These are phyloP conservation scores for Austrolebias charrua DNA, from an alignment of 2,797 vertebrate species.

Conservation along the genomic window DNA sequence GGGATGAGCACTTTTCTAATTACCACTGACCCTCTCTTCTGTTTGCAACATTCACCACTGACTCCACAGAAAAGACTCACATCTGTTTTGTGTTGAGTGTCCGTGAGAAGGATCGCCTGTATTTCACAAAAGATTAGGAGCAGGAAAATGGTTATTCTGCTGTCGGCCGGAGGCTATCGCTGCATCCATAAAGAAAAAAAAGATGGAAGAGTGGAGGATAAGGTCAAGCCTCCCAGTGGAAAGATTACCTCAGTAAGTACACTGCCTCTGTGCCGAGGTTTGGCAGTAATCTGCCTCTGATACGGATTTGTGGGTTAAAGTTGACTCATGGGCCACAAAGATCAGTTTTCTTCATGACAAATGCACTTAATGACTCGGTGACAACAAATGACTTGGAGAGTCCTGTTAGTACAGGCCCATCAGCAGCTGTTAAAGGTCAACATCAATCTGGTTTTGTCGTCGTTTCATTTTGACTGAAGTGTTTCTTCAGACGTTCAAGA, in stretches of 20 bases:
- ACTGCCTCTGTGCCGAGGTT: constrained; percentile 35
- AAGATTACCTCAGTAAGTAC: constrained; percentile 48
- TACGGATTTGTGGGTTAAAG: constrained; percentile 51
- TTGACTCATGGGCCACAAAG: constrained; percentile 41
- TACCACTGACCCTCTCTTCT: not conserved
- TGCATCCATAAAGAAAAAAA: constrained; percentile 35
- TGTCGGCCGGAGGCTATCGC: constrained; percentile 20
- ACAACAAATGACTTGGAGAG: constrained; percentile 1
- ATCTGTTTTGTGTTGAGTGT: constrained; percentile 52
- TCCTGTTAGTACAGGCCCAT: not conserved
- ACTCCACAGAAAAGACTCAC: constrained; percentile 11
- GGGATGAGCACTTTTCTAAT: too few relatives aligned
- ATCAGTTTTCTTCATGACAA: constrained; percentile 16
- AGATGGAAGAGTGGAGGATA: constrained; percentile 28
- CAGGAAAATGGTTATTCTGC: constrained; percentile 37
- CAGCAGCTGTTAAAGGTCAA: too few relatives aligned
- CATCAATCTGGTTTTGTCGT: too few relatives aligned
- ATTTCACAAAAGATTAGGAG: constrained; percentile 37
- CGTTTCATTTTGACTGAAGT: not conserved
- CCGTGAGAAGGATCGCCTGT: constrained; percentile 36
- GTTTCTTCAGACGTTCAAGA: not conserved
- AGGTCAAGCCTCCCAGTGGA: constrained; percentile 47
- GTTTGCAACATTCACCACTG: not conserved
- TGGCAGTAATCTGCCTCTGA: constrained; percentile 46
- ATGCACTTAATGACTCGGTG: constrained; percentile 5